phyloP scores from a whole-genome alignment of 2,888 invertebrate species.

The Lasioglossum pauxillum region DNA sequence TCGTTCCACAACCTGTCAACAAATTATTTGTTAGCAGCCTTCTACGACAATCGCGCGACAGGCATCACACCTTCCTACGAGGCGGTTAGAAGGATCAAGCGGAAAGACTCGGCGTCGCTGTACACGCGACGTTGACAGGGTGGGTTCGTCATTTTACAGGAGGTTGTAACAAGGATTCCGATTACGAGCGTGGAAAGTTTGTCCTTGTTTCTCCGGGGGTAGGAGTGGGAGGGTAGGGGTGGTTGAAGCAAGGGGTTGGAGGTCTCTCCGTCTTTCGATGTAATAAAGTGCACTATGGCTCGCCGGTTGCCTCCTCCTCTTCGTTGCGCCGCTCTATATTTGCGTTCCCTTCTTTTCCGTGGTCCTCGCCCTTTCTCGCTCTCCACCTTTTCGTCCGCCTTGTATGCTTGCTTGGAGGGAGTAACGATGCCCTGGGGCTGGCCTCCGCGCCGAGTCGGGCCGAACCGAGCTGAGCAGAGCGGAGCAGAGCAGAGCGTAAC shows the following conservation, averaged over 20 bases:
- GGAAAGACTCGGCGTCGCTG: neutral
- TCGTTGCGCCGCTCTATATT: slow-evolving; percentile 49
- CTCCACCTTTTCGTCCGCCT: slow-evolving; percentile 70
- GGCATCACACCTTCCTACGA: neutral
- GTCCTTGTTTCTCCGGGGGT: slow-evolving; percentile 30
- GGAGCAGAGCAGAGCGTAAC: neutral
- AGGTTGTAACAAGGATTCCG: slow-evolving; percentile 36
- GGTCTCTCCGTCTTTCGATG: slow-evolving; percentile 53
- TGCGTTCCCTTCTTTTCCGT: slow-evolving; percentile 58
- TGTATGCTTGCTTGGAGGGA: slow-evolving; percentile 76
- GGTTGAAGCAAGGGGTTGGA: neutral
- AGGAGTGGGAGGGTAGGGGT: neutral
- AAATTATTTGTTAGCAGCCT: neutral
- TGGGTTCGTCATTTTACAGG: slow-evolving; percentile 30
- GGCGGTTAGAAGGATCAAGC: neutral
- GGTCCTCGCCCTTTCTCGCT: slow-evolving; percentile 68
- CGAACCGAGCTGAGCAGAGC: neutral
- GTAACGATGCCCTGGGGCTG: slow-evolving; percentile 82
- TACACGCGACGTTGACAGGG: neutral
- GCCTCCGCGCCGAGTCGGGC: slow-evolving; percentile 70
- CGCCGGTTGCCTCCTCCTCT: slow-evolving; percentile 29
- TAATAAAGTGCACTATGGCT: slow-evolving; percentile 59
- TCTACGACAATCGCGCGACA: neutral
- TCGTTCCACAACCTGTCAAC: neutral
- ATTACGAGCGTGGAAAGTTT: slow-evolving; percentile 44